Evolutionary conservation across 2,797 vertebrate species (phyloP).

Genomic region (Naso thynnoides): DNA sequence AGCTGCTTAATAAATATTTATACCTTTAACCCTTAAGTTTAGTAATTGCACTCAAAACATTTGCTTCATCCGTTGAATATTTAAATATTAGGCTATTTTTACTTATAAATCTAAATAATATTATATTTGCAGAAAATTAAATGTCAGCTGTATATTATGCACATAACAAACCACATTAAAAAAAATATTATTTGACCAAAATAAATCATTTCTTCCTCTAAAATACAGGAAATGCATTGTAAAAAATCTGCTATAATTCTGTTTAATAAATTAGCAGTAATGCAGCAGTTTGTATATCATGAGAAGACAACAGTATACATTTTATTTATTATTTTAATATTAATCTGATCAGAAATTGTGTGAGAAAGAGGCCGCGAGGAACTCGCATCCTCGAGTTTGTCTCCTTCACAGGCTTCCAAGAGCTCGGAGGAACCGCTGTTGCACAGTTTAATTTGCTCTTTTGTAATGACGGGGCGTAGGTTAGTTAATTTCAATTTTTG

Average conservation of each 20-base stretch:
- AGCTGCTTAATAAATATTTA: not conserved
- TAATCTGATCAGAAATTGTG: constrained; percentile 11
- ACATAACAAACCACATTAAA: not conserved
- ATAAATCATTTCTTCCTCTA: not conserved
- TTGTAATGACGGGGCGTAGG: constrained; percentile 97
- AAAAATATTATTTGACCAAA: constrained; percentile 6
- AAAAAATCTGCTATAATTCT: constrained; percentile 16
- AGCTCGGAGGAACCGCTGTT: constrained; percentile 90
- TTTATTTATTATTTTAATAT: constrained; percentile 16
- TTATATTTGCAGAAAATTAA: constrained; percentile 2
- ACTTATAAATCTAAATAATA: constrained; percentile 10
- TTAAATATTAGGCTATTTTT: not conserved
- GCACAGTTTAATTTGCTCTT: constrained; percentile 99
- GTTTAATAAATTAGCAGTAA: not conserved
- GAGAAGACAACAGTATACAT: constrained; percentile 2
- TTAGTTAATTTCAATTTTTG: constrained; percentile 99
- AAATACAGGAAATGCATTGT: constrained; percentile 11
- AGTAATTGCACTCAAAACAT: constrained; percentile 11
- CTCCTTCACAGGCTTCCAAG: constrained; percentile 90
- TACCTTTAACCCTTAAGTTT: not conserved
- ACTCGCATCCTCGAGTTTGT: constrained; percentile 89
- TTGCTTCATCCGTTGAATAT: not conserved
- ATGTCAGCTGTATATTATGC: not conserved
- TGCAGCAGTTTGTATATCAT: not conserved
- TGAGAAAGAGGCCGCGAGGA: constrained; percentile 59